Percentiles rank a stretch among this genome's conserved stretches.
phyloP scores from a whole-genome alignment of 2,797 vertebrate genomes.

The Danio kyathit region DNA sequence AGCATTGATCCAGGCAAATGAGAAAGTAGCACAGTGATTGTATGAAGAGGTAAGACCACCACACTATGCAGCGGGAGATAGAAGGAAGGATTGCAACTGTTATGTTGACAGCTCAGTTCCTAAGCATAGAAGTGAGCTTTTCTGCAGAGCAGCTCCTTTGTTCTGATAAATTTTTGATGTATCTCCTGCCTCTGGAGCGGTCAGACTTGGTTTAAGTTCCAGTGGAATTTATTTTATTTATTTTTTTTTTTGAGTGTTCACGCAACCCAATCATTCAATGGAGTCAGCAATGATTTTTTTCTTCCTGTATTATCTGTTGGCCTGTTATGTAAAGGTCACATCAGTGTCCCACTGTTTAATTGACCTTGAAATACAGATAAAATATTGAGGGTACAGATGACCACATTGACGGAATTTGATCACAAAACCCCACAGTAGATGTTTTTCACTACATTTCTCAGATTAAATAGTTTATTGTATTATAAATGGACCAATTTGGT shows the following conservation, averaged over 20 bases:
- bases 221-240: not conserved
- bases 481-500: not conserved
- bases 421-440: not conserved
- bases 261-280: constrained; percentile 2
- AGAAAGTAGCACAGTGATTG: constrained; percentile 7
- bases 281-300: not conserved
- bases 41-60: constrained; percentile 27
- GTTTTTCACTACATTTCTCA: not conserved
- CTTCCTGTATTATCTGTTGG: not conserved
- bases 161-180: constrained; percentile 30
- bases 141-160: constrained; percentile 26
- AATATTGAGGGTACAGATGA: not conserved
- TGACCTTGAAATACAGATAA: constrained; percentile 3
- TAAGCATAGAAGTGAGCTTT: constrained; percentile 10
- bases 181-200: constrained; percentile 9
- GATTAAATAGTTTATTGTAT: not conserved
- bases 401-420: constrained; percentile 6
- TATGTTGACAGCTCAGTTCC: constrained; percentile 22
- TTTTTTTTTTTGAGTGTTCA: not conserved
- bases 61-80: not conserved
- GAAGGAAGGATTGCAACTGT: not conserved
- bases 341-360: constrained; percentile 19
- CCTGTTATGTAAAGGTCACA: constrained; percentile 47
- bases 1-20: constrained; percentile 20
- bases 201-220: constrained; percentile 1